These are phyloP conservation scores for Vulpes lagopus DNA, from an alignment of 2,113 vertebrate species.

Conservation along the genomic window DNA sequence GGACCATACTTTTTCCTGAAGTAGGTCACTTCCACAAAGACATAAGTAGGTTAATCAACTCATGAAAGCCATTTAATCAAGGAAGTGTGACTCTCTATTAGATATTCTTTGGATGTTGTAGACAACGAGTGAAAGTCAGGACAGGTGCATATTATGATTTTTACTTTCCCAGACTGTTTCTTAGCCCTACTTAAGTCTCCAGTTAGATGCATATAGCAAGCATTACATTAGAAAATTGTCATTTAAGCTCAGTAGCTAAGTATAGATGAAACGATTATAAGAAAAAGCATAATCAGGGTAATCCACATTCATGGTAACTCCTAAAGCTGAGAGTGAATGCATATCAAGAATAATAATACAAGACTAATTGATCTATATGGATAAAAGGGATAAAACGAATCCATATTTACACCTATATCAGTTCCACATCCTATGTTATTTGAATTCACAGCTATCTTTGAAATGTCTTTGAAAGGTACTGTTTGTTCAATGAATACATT, in stretches of 20 bases:
- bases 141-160: slow-evolving; percentile 13
- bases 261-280: slow-evolving; percentile 50
- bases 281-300: slow-evolving; percentile 67
- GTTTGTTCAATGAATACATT: slow-evolving; percentile 76
- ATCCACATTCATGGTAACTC: slow-evolving; percentile 62
- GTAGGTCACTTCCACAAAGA: not conserved
- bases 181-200: not conserved
- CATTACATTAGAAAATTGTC: slow-evolving; percentile 64
- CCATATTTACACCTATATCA: slow-evolving; percentile 57
- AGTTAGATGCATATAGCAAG: slow-evolving; percentile 30
- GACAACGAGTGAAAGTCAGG: not conserved
- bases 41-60: not conserved
- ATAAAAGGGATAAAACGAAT: slow-evolving; percentile 70
- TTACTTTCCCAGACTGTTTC: slow-evolving; percentile 17
- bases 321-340: slow-evolving; percentile 45
- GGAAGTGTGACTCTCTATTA: not conserved
- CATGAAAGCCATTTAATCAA: not conserved
- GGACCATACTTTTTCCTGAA: not conserved
- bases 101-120: slow-evolving; percentile 51
- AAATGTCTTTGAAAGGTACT: slow-evolving; percentile 83
- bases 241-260: slow-evolving; percentile 56
- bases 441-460: slow-evolving; percentile 73
- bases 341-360: slow-evolving; percentile 68
- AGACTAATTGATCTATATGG: slow-evolving; percentile 71
- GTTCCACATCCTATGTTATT: slow-evolving; percentile 66